Base-by-base conservation (phyloP, 2,113 vertebrate species). In the Aphelocoma coerulescens region DNA sequence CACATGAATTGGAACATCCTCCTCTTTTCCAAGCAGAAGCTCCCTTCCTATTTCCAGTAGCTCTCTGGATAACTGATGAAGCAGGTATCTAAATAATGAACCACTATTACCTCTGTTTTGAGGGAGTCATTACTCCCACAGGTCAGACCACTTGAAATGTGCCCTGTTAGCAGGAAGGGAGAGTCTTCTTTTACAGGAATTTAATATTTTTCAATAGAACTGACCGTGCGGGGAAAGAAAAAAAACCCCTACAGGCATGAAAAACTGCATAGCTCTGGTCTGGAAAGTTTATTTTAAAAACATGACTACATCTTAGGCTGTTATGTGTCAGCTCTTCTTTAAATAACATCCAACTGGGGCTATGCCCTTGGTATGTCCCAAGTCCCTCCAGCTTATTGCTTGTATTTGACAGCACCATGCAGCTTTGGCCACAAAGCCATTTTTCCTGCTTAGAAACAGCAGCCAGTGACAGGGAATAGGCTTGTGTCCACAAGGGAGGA, bases 251-350 rank as follows among this genome's bases (percentile, higher is more conserved):
- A 63, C n/a, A 83, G 85, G 90, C 90, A 94, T 0, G 13, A 93
- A 80, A 86, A 92, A 10, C n/a, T 61, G 79, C 83, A 63, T 8
- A 93, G 76, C 22, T 2, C 69, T 3, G 5, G 32, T 30, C 72
- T 82, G 79, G 55, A 77, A 92, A 93, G 82, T 87, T 95, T 96
- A 61, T 84, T 95, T 94, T 67, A 84, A 87, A 89, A 95, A 95
- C 35, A 95, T 24, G 7, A 39, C 59, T 84, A 22, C 49, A 76
- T 85, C 30, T 76, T 39, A 77, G 71, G n/a, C 75, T 88, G 73
- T 58, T 80, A 44, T 2, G 11, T 43, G 74, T 78, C 91, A 89
- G 59, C 39, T 86, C 61, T 55, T 71, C 86, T 90, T 93, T 44
- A 88, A 90, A 96, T 67, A 91, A 84, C 72, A 92, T 72, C 58